phyloP scores from a whole-genome alignment of 2,797 vertebrate species.

The Lophius americanus region DNA sequence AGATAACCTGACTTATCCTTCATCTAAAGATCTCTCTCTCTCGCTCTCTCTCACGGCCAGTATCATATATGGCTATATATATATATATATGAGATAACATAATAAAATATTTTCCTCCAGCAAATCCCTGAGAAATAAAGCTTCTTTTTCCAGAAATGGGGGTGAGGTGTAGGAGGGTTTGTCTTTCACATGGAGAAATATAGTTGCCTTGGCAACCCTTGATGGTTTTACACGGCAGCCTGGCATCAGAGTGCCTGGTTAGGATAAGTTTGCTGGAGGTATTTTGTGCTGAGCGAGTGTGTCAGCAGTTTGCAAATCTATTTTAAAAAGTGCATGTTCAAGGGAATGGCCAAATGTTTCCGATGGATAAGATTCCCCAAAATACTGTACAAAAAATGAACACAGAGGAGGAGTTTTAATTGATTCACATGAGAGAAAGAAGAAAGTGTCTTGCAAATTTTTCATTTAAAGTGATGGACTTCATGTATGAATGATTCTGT shows the following conservation, averaged over 20 bases:
- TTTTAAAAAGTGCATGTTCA: conserved; percentile 31
- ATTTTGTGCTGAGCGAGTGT: conserved; percentile 33
- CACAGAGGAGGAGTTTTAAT: neutral
- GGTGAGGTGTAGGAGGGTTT: conserved; percentile 43
- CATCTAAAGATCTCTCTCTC: conserved; percentile 60
- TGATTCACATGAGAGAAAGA: conserved; percentile 5
- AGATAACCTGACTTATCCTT: conserved; percentile 64
- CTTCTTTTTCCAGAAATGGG: conserved; percentile 50
- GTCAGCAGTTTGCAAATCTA: conserved; percentile 43
- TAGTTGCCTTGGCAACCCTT: conserved; percentile 80
- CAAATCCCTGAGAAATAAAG: conserved; percentile 76
- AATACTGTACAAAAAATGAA: conserved; percentile 3
- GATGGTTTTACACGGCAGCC: conserved; percentile 67
- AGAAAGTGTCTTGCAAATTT: neutral
- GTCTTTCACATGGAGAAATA: conserved; percentile 66
- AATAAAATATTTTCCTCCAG: conserved; percentile 73
- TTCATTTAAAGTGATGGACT: neutral
- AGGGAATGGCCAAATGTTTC: conserved; percentile 18
- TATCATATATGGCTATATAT: conserved; percentile 2
- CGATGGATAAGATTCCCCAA: conserved; percentile 10
- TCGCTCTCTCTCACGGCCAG: conserved; percentile 30
- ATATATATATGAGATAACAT: conserved; percentile 56
- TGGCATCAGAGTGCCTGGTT: conserved; percentile 57
- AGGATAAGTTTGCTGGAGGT: conserved; percentile 62
- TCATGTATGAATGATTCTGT: neutral